phyloP scores from a whole-genome alignment of 2,797 vertebrate genomes.

The Danio choprae region DNA sequence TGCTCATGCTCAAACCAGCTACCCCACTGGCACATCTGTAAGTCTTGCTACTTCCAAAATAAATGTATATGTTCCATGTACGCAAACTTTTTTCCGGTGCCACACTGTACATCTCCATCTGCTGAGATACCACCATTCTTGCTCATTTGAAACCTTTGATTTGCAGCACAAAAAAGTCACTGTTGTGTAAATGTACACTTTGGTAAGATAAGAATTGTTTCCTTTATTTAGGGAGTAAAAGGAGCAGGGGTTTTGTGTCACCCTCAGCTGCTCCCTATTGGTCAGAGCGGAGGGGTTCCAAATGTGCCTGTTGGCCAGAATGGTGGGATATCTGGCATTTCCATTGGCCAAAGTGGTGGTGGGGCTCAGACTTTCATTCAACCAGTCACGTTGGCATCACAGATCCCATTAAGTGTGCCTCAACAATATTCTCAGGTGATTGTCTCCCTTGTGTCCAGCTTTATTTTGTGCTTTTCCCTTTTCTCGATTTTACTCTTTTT shows the following conservation, averaged over 20 bases:
- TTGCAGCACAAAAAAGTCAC: neutral
- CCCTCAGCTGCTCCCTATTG: constrained; percentile 73
- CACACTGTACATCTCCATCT: neutral
- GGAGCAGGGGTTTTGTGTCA: constrained; percentile 64
- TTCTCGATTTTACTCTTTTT: neutral
- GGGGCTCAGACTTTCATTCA: constrained; percentile 78
- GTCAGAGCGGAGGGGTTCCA: constrained; percentile 71
- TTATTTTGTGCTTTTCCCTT: constrained; percentile 15
- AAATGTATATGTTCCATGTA: neutral
- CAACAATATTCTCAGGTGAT: constrained; percentile 82
- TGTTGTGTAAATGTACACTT: constrained; percentile 4
- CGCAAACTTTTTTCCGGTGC: neutral
- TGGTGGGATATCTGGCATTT: constrained; percentile 69
- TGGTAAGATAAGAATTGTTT: constrained; percentile 47
- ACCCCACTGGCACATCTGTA: constrained; percentile 71
- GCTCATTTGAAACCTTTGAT: constrained; percentile 31
- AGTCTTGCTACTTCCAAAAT: constrained; percentile 53
- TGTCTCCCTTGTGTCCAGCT: constrained; percentile 51
- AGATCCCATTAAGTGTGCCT: constrained; percentile 77
- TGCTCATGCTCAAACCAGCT: constrained; percentile 67
- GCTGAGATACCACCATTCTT: constrained; percentile 41
- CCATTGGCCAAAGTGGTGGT: constrained; percentile 71
- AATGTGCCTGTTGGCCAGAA: constrained; percentile 74
- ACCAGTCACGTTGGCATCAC: constrained; percentile 76
- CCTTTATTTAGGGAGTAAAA: constrained; percentile 65